Evolutionary conservation across 2,797 vertebrate species (phyloP).

Genomic region (Phaenicophaeus curvirostris): DNA sequence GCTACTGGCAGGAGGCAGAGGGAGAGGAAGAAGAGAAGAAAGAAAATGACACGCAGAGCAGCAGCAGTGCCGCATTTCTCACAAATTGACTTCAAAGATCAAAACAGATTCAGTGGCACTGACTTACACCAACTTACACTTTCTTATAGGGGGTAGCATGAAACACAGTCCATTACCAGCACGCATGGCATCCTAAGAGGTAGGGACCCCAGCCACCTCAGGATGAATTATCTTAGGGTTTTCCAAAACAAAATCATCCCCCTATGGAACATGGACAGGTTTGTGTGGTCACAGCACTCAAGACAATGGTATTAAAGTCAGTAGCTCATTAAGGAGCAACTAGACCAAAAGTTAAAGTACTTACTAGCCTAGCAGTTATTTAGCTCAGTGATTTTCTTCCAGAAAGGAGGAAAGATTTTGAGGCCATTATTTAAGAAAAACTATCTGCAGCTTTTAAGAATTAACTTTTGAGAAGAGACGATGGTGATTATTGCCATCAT

Average conservation of each 20-base stretch:
- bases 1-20: background rate
- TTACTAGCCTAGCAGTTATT: slow-evolving; percentile 17
- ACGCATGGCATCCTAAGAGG: background rate
- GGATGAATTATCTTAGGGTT: background rate
- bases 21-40: background rate
- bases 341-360: background rate
- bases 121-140: background rate
- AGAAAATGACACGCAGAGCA: background rate
- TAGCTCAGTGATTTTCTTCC: background rate
- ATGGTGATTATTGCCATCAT: background rate
- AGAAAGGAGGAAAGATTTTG: slow-evolving; percentile 23
- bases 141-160: background rate
- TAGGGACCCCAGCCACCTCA: background rate
- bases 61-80: background rate
- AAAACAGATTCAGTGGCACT: rapidly evolving
- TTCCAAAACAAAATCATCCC: background rate
- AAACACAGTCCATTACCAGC: background rate
- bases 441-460: slow-evolving; percentile 1
- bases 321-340: background rate
- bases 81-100: background rate
- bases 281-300: background rate
- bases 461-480: background rate
- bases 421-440: slow-evolving; percentile 32
- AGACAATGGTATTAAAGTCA: background rate
- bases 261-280: background rate